Evolutionary conservation across 2,888 invertebrate genomes (phyloP), one percentile per base, ranked within the genome.

Genomic region (Galeruca laticollis): DNA sequence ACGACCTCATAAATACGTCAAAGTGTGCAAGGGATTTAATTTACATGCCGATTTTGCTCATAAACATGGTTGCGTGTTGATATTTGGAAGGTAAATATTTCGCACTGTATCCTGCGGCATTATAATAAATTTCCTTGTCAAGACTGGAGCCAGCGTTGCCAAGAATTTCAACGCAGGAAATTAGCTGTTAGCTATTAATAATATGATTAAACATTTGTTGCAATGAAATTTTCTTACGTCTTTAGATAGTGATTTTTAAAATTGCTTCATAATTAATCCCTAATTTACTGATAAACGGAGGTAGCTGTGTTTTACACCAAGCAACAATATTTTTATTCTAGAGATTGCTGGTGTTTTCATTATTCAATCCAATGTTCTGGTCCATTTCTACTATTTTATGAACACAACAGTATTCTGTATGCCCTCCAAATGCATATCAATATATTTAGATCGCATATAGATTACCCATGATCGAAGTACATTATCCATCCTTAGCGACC

Each of bases 1-100:
- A 77, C 65, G 76, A 72, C 59, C 70, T 73, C 74, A 68, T 77
- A 76, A 75, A 77, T 62, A 74, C 72, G 68, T 73, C 77, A 71
- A 71, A 77, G 68, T 74, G 59, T 69, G 70, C 72, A 72, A 67
- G 66, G 68, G 66, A 59, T 66, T 73, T 65, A 75, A 74, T 74
- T 75, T 75, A 75, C 67, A 64, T 43, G 69, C 65, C 69, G 75
- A 75, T 73, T 75, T 72, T 66, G 71, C 65, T 68, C 72, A 65
- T 76, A 74, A 73, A 72, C 62, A 69, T 64, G 21, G 69, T 76
- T 74, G 75, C 74, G 74, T 76, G 75, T 76, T 76, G 75, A 74
- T 73, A 76, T 74, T 76, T 71, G 70, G 71, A 68, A 74, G 72
- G 73, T 70, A 76, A 74, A 74, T 76, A 76, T 64, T 70, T 70